Conservation (phyloP, 2,113 vertebrate species). For the Poecilia latipinna region DNA sequence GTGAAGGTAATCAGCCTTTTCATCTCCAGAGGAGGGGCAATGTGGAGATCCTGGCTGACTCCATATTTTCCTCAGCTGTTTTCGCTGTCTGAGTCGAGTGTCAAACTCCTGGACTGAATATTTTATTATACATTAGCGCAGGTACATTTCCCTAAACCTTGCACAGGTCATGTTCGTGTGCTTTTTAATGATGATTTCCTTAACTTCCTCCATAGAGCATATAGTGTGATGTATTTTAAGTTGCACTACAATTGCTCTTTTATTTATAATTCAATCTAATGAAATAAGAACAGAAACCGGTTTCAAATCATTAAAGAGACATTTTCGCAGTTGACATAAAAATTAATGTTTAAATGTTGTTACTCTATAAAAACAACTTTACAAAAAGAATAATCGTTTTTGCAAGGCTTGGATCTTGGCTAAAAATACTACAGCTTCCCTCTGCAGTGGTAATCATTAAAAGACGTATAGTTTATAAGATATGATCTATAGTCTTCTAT, state of each 20-base stretch:
- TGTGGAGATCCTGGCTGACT: constrained; percentile 63
- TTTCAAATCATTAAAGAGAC: background rate
- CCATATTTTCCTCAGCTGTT: constrained; percentile 60
- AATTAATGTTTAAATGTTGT: background rate
- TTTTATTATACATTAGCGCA: background rate
- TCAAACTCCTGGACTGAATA: constrained; percentile 16
- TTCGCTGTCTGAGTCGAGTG: constrained; percentile 14
- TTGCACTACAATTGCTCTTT: background rate
- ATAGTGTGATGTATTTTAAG: background rate
- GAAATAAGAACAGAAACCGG: background rate
- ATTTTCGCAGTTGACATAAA: background rate
- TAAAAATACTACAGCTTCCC: no score
- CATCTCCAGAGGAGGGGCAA: constrained; percentile 77
- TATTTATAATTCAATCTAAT: background rate
- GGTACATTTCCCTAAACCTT: background rate
- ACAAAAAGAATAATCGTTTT: background rate
- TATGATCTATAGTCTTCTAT: no score
- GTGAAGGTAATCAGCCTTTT: constrained; percentile 81
- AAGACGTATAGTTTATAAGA: no score
- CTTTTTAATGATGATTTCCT: background rate
- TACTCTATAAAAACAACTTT: background rate
- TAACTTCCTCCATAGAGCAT: background rate
- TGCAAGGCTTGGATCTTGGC: background rate
- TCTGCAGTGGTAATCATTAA: no score
- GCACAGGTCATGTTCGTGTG: background rate